Evolutionary conservation across 1,140 invertebrate species (phyloP).

Genomic region (Xylocopa sonorina): DNA sequence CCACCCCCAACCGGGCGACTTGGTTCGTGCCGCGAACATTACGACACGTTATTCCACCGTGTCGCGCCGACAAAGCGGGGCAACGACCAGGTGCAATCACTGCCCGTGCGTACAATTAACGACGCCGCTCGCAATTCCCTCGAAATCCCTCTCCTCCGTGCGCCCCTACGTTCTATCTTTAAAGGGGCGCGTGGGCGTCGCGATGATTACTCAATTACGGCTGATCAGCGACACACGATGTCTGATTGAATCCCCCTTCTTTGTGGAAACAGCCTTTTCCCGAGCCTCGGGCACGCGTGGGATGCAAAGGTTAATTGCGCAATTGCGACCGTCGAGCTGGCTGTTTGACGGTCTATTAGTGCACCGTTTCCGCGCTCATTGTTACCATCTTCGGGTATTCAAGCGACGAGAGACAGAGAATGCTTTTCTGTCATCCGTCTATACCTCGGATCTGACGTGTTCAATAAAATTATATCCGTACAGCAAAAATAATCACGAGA

Average conservation of each 20-base stretch:
- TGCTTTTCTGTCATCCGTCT: background rate
- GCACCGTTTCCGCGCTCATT: background rate
- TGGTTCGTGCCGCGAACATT: constrained; percentile 19
- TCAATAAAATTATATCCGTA: too few relatives aligned
- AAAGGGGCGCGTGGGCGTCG: constrained; percentile 12
- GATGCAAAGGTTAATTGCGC: constrained; percentile 30
- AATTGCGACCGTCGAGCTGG: constrained; percentile 4
- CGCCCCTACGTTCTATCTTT: too few relatives aligned
- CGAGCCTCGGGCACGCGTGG: constrained; percentile 7
- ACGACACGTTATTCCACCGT: constrained; percentile 43
- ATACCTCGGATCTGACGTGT: too few relatives aligned
- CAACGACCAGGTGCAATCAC: constrained; percentile 35
- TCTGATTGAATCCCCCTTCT: constrained; percentile 32
- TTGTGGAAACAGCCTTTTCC: constrained; percentile 24
- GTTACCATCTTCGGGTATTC: background rate
- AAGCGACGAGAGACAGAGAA: background rate
- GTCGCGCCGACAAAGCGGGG: constrained; percentile 38
- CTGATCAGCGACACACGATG: constrained; percentile 24
- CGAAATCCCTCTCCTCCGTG: constrained; percentile 26
- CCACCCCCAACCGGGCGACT: background rate
- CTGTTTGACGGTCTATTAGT: constrained; percentile 8
- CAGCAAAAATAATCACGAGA: too few relatives aligned
- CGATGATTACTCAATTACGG: constrained; percentile 48
- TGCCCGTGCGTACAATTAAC: constrained; percentile 56
- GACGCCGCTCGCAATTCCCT: constrained; percentile 51